phyloP scores from a whole-genome alignment of 53 echinoderm and acorn worm genomes.

The Apostichopus leukothele region DNA sequence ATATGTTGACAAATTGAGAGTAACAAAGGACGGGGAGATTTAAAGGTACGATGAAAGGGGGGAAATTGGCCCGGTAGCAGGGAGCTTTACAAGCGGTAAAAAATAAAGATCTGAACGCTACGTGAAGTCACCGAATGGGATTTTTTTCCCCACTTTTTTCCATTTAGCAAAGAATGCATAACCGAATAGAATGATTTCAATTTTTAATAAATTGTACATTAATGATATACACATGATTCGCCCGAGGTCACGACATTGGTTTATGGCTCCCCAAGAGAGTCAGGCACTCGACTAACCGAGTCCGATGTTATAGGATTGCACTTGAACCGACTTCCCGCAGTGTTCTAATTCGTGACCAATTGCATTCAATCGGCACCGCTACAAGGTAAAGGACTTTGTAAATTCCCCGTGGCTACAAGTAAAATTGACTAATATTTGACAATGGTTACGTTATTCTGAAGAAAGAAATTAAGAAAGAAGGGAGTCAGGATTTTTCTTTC shows the following conservation, averaged over 20 bases:
- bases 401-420: neutral
- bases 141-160: too few species aligned
- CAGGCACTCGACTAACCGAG: constrained; percentile 10
- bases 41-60: neutral
- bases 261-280: constrained; percentile 23
- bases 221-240: constrained; percentile 37
- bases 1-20: neutral
- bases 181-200: constrained; percentile 9
- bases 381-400: neutral
- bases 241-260: constrained; percentile 42
- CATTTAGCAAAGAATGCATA: neutral
- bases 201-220: constrained; percentile 39
- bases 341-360: constrained; percentile 27
- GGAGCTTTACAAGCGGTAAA: neutral
- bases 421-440: neutral
- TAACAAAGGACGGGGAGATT: neutral
- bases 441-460: neutral
- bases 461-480: too few species aligned
- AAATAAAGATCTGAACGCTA: neutral
- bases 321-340: constrained; percentile 30
- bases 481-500: too few species aligned
- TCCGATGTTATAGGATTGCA: constrained; percentile 15
- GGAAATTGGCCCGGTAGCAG: neutral
- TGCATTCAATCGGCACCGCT: constrained; percentile 6
- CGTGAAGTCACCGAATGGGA: too few species aligned